Percentiles rank a stretch among this genome's conserved stretches.
Evolutionary conservation across 1,140 invertebrate genomes (phyloP).

Genomic region (Trichomalopsis sarcophagae): DNA sequence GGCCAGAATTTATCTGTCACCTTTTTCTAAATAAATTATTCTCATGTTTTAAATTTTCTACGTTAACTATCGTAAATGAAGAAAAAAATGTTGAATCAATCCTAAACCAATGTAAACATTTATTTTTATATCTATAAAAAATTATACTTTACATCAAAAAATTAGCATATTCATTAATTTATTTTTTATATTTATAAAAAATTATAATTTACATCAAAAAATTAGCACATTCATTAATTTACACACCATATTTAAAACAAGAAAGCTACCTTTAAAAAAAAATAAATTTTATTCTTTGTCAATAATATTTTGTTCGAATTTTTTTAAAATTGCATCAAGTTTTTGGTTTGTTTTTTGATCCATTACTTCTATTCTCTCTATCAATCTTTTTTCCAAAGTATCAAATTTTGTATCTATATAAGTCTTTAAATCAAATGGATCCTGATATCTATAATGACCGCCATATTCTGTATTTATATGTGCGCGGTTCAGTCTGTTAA

Average conservation of each 20-base stretch:
- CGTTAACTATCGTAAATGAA: background rate
- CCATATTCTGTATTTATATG: slow-evolving; percentile 32
- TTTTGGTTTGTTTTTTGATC: slow-evolving; percentile 65
- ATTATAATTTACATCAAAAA: slow-evolving; percentile 22
- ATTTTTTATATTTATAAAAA: slow-evolving; percentile 48
- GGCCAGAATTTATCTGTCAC: slow-evolving; percentile 9
- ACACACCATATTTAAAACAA: slow-evolving; percentile 4
- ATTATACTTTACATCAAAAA: slow-evolving; percentile 23
- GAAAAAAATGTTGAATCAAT: slow-evolving; percentile 19
- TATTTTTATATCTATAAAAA: slow-evolving; percentile 48
- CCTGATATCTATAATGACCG: slow-evolving; percentile 25
- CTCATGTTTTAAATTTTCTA: slow-evolving; percentile 42
- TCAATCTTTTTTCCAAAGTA: slow-evolving; percentile 67
- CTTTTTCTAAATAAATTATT: slow-evolving; percentile 47
- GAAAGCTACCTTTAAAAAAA: slow-evolving; percentile 41
- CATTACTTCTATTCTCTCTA: slow-evolving; percentile 62
- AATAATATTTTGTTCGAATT: slow-evolving; percentile 48
- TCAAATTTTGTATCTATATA: slow-evolving; percentile 68
- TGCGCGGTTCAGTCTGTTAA: background rate
- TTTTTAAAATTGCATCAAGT: slow-evolving; percentile 65
- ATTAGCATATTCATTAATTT: slow-evolving; percentile 4
- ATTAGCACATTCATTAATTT: slow-evolving; percentile 5
- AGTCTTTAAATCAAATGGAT: slow-evolving; percentile 53
- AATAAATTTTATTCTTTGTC: slow-evolving; percentile 17
- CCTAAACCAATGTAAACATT: background rate